A percentile compares a stretch with the other conserved stretches of the same genome.
Evolutionary conservation across 2,888 invertebrate species (phyloP).

Genomic region (Altica lythri): DNA sequence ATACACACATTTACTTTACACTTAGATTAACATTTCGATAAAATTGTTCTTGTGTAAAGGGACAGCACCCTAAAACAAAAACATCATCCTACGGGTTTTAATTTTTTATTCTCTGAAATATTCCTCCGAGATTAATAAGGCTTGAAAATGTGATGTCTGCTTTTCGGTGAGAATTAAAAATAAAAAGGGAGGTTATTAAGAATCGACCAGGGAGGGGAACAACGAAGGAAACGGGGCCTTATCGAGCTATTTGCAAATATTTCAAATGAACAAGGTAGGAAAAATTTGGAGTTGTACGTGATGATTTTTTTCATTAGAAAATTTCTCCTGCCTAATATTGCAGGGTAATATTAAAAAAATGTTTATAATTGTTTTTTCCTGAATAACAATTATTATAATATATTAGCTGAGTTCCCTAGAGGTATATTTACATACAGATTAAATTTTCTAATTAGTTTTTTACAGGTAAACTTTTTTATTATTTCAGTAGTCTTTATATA

Average conservation of each 20-base stretch:
- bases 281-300: conserved; percentile 38
- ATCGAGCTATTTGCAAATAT: conserved; percentile 36
- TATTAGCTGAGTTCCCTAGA: too few species aligned
- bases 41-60: too few species aligned
- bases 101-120: conserved; percentile 56
- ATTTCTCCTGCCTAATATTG: conserved; percentile 16
- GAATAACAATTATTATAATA: too few species aligned
- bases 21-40: too few species aligned
- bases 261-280: conserved; percentile 38
- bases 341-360: background rate
- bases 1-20: too few species aligned
- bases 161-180: conserved; percentile 54
- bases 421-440: too few species aligned
- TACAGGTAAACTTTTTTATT: too few species aligned
- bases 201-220: conserved; percentile 32
- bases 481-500: too few species aligned
- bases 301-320: conserved; percentile 38
- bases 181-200: conserved; percentile 49
- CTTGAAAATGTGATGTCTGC: conserved; percentile 54
- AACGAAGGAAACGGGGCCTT: conserved; percentile 12
- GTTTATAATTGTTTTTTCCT: too few species aligned
- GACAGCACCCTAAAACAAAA: conserved; percentile 48
- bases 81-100: conserved; percentile 56
- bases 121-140: conserved; percentile 56
- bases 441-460: too few species aligned